Evolutionary conservation across 2,888 invertebrate genomes (phyloP), one percentile per base, ranked within the genome.

Genomic region (Lampropteryx suffumata): DNA sequence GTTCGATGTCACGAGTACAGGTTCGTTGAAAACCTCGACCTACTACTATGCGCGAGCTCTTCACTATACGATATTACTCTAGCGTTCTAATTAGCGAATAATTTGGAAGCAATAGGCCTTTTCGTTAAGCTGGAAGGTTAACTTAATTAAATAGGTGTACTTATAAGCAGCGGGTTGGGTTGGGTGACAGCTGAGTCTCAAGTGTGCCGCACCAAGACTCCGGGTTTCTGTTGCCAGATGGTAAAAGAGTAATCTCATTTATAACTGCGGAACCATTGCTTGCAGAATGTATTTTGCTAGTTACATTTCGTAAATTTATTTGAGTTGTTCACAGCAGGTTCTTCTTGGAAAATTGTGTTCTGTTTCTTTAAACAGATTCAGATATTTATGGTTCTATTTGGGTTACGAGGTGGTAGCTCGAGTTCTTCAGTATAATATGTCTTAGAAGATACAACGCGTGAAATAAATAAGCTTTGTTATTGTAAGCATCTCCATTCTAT

Each of bases 61-160:
- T n/a, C 17, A 21, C 36, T 36, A 36, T 40, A 40, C 32, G 29
- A 44, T 40, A 36, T 41, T 62, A 61, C 65, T 59, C 51, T 39
- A 59, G 60, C 48, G 48, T 44, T 48, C 67, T 76, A 77, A 76
- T 78, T 73, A 75, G 67, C 60, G 59, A 65, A 72, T 71, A 69
- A 71, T 76, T 77, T 65, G 65, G 55, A 68, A 73, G 67, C 57
- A 57, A 61, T 56, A 56, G 52, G 50, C 35, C 46, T 55, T 58
- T 58, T 55, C 54, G 55, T 50, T 49, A 50, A 43, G 50, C 41
- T 30, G 48, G 40, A 47, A 39, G 37, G 44, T 33, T 49, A 45
- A 69, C 67, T 74, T 79, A 73, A 79, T 77, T 73, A 73, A 73
- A 73, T 75, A 67, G 44, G 48, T 48, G 47, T 51, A 48, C 44